A percentile compares a stretch with the other conserved stretches of the same genome.
Conservation (phyloP, 2,113 vertebrate genomes). For the Oreochromis niloticus region DNA sequence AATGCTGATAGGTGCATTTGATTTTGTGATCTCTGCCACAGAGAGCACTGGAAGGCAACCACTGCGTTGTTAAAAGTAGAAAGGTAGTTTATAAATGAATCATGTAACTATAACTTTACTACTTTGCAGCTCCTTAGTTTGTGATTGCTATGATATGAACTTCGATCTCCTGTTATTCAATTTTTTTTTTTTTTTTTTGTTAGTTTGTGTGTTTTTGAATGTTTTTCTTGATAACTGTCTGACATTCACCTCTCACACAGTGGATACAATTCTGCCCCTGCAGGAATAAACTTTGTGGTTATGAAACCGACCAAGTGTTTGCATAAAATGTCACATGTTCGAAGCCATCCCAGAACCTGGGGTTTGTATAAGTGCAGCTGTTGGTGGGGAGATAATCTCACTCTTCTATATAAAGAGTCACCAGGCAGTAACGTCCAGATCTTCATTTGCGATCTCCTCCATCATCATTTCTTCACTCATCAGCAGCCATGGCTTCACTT, state of each 20-base stretch:
- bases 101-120: not conserved
- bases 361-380: not conserved
- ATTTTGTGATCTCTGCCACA: slow-evolving; percentile 30
- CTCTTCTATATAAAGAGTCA: slow-evolving; percentile 50
- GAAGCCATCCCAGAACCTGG: slow-evolving; percentile 31
- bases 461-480: not conserved
- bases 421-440: not conserved
- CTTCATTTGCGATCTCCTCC: not conserved
- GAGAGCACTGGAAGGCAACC: slow-evolving; percentile 33
- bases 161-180: not conserved
- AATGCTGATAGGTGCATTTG: slow-evolving; percentile 54
- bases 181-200: not conserved
- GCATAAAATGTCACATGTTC: slow-evolving; percentile 28
- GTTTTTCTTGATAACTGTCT: not conserved
- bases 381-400: not conserved
- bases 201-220: not conserved
- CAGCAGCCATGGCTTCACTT: slow-evolving; percentile 31
- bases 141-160: not conserved
- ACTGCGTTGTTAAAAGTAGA: slow-evolving; percentile 12
- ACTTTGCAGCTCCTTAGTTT: not conserved
- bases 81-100: not conserved
- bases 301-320: not conserved
- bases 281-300: not conserved
- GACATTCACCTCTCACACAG: not conserved
- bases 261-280: not conserved